Base-by-base conservation (phyloP, 2,113 vertebrate species). In the Oryzias woworae region DNA sequence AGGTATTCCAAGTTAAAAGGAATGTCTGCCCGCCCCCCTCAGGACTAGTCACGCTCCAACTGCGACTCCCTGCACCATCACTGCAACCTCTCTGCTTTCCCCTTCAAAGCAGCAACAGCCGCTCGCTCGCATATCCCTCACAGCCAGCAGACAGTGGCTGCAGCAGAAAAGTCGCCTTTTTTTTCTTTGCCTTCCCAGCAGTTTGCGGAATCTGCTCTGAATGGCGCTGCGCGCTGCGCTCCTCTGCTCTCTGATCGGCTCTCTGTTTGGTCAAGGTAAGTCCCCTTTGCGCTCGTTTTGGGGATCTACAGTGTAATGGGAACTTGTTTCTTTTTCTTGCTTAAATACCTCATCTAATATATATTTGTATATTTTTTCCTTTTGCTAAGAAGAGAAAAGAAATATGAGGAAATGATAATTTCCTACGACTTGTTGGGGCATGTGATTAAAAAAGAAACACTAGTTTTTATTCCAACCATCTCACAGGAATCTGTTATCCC, bases 221-320 rank as follows among this genome's bases (percentile, higher is more conserved):
- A 93, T 92, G 92, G 89, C 53, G 84, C 78, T 73, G 59, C 57
- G 50, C 10, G 70, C 68, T 4, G 20, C 85, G 51, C 67, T 92
- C 49, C 78, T 92, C 41, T 79, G 88, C 76, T 77, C 85, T 58
- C 57, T 92, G 54, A 62, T 81, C 75, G 91, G 86, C 69, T 46
- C 77, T 46, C 81, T 91, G 28, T 80, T 71, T 17, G 84, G 67
- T 7, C 90, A 92, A 89, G 90, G 92, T 93, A 90, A 90, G 90
- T 75, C 53, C 77, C 66, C 71, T 72, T 56, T 48, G n/a, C 31
- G 26, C 41, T 26, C 0, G 22, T 44, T 7, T 10, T 14, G 18
- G 8, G 7, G 10, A 36, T 36, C 10, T 36, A 1, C 2, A 8
- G 31, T 7, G 31, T 36, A 36, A 36, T 36, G 36, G 36, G 2